phyloP scores from a whole-genome alignment of 2,888 invertebrate genomes.

The Xestoiulus laeticollis region DNA sequence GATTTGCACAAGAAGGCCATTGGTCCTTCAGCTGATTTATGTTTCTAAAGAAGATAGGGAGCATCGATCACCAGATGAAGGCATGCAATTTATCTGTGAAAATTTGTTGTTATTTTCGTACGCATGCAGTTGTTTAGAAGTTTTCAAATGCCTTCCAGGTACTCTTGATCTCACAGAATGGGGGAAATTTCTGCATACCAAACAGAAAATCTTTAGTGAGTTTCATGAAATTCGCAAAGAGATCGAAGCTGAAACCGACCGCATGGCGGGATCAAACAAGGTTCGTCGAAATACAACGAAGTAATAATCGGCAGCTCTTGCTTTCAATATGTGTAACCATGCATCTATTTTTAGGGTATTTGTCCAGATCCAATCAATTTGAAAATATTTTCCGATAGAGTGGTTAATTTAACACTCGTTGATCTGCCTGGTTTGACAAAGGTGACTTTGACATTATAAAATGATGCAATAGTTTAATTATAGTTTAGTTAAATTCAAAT shows the following conservation, averaged over 20 bases:
- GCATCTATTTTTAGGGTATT: conserved; percentile 73
- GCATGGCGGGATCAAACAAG: conserved; percentile 94
- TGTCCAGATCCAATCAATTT: conserved; percentile 94
- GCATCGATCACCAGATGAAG: conserved; percentile 85
- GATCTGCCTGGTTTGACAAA: conserved; percentile 99
- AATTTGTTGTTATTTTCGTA: neutral
- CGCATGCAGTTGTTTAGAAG: neutral
- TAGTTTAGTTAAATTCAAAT: neutral
- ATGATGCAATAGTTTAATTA: neutral
- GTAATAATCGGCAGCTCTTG: neutral
- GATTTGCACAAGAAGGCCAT: conserved; percentile 94
- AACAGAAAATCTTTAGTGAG: conserved; percentile 85
- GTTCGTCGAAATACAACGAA: conserved; percentile 59
- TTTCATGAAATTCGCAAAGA: conserved; percentile 91
- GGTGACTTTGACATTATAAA: conserved; percentile 59
- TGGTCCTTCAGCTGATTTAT: conserved; percentile 93
- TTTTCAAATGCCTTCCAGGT: conserved; percentile 67
- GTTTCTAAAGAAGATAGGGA: conserved; percentile 89
- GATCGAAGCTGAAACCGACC: conserved; percentile 93
- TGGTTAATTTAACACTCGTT: conserved; percentile 92
- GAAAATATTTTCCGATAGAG: conserved; percentile 94
- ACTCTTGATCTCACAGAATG: conserved; percentile 89
- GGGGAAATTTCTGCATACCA: conserved; percentile 95
- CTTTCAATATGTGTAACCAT: neutral
- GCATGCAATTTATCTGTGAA: conserved; percentile 65